These are phyloP conservation scores for Sarcophaga rosellei DNA, from an alignment of 2,888 invertebrate species.

Conservation along the genomic window DNA sequence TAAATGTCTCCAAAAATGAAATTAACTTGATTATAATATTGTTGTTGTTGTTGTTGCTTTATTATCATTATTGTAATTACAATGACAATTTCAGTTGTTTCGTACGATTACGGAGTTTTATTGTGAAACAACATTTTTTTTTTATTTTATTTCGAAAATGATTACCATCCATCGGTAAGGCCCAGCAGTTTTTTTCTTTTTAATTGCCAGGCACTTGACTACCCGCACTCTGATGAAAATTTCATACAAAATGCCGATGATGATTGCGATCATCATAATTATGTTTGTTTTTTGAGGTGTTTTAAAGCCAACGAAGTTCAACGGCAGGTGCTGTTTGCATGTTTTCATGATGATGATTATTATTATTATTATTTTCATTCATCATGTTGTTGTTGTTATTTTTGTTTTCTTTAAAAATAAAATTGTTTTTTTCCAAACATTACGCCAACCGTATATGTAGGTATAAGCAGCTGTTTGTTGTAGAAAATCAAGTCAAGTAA, in stretches of 20 bases:
- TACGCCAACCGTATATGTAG: slow-evolving; percentile 35
- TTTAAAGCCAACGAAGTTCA: slow-evolving; percentile 16
- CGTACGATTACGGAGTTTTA: background rate
- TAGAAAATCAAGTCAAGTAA: slow-evolving; percentile 48
- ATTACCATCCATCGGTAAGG: background rate
- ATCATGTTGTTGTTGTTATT: background rate
- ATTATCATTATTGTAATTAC: slow-evolving; percentile 30
- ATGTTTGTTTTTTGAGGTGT: slow-evolving; percentile 18
- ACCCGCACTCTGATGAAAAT: slow-evolving; percentile 33
- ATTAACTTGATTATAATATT: slow-evolving; percentile 54
- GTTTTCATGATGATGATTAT: slow-evolving; percentile 20
- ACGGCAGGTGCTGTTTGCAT: slow-evolving; percentile 64
- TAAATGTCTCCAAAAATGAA: slow-evolving; percentile 53
- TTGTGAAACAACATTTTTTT: background rate
- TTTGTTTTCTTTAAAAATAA: slow-evolving; percentile 1
- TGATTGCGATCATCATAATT: slow-evolving; percentile 25
- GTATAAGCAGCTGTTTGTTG: slow-evolving; percentile 51
- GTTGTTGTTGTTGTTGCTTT: slow-evolving; percentile 6
- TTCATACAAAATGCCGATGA: slow-evolving; percentile 2
- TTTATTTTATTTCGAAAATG: background rate
- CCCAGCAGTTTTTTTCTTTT: background rate
- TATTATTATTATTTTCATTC: slow-evolving; percentile 10
- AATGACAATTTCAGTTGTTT: slow-evolving; percentile 34
- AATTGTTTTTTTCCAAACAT: slow-evolving; percentile 46
- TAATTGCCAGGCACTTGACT: background rate